These are phyloP conservation scores for Siphonodentalium dalli DNA, from an alignment of 2,888 invertebrate species.

Conservation along the genomic window DNA sequence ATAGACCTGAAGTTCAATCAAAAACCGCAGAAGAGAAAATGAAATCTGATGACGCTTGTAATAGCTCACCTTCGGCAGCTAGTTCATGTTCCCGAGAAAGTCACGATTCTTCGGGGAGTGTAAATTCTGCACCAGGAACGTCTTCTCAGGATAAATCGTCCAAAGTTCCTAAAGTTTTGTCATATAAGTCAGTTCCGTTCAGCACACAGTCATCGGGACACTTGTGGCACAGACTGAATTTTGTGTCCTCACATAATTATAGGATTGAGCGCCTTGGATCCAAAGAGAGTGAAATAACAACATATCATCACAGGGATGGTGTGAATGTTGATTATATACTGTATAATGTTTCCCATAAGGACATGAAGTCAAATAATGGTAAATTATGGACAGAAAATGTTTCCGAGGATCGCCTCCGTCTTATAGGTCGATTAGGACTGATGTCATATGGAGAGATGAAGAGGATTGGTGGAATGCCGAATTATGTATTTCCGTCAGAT, in stretches of 20 bases:
- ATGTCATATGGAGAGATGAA: constrained; percentile 73
- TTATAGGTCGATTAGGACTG: constrained; percentile 74
- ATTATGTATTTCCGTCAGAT: constrained; percentile 64
- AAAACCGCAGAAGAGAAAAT: no score
- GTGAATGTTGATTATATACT: constrained; percentile 87
- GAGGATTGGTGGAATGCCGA: constrained; percentile 75
- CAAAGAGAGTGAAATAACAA: constrained; percentile 74
- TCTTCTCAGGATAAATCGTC: neutral
- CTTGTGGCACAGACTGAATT: constrained; percentile 74
- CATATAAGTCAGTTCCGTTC: neutral
- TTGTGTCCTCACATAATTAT: constrained; percentile 76
- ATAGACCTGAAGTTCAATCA: neutral
- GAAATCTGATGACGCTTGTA: no score
- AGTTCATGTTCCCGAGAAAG: neutral
- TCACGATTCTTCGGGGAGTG: neutral
- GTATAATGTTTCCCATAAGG: constrained; percentile 66
- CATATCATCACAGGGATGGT: constrained; percentile 79
- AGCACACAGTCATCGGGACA: constrained; percentile 71
- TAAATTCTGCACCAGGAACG: neutral
- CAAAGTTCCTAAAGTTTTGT: neutral
- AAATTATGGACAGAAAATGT: constrained; percentile 23
- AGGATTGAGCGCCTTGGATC: constrained; percentile 40
- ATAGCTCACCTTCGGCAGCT: neutral
- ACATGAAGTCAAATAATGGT: constrained; percentile 15
- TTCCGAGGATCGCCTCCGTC: constrained; percentile 68